A percentile compares a stretch with the other conserved stretches of the same genome.
Conservation (phyloP, 2,888 invertebrate species). For the Apodemia mormo region DNA sequence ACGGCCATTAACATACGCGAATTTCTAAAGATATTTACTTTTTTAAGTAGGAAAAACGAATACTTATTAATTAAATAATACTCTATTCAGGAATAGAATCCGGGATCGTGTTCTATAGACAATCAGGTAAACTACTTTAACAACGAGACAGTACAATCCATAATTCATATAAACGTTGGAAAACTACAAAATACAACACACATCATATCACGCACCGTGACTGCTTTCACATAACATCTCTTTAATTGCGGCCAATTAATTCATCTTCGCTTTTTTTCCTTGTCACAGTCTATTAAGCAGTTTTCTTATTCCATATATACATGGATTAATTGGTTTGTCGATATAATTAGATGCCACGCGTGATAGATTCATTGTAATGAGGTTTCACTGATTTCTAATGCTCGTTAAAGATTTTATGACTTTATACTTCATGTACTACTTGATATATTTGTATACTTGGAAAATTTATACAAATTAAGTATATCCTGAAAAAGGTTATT, state of each 20-base stretch:
- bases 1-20: no score
- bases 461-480: no score
- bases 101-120: neutral
- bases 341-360: slow-evolving; percentile 49
- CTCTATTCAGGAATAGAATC: neutral
- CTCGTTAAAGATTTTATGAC: no score
- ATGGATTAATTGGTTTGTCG: slow-evolving; percentile 45
- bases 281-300: slow-evolving; percentile 71
- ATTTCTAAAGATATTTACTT: no score
- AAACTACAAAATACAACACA: slow-evolving; percentile 39
- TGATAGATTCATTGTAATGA: slow-evolving; percentile 23
- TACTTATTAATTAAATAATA: no score
- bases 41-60: no score
- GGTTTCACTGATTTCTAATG: neutral
- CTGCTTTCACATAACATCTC: slow-evolving; percentile 71
- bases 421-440: no score
- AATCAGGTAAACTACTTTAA: neutral
- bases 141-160: slow-evolving; percentile 16
- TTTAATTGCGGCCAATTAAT: slow-evolving; percentile 68
- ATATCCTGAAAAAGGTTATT: no score
- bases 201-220: slow-evolving; percentile 61
- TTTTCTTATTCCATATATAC: slow-evolving; percentile 56
- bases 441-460: no score
- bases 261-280: slow-evolving; percentile 68
- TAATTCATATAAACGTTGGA: slow-evolving; percentile 30